These are phyloP conservation scores for Patiria miniata DNA, from an alignment of 35 echinoderm and acorn worm genomes.

Conservation along the genomic window DNA sequence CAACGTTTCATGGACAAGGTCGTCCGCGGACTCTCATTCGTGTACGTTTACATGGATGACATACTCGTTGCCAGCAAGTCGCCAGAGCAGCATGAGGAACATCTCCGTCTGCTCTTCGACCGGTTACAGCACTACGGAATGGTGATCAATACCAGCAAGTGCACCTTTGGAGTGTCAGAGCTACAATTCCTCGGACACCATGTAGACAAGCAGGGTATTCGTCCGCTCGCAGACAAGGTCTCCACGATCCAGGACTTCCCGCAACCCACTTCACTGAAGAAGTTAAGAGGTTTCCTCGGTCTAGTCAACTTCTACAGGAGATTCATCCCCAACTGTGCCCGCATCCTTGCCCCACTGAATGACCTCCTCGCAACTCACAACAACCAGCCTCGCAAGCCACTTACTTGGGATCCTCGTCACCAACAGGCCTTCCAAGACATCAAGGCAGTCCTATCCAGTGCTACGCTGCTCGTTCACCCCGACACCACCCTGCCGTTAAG, in stretches of 20 bases:
- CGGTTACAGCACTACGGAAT: constrained; percentile 23
- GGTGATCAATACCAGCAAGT: constrained; percentile 44
- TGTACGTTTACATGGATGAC: constrained; percentile 60
- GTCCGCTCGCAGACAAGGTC: constrained; percentile 33
- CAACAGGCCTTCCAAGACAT: too few species aligned
- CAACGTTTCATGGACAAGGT: constrained; percentile 69
- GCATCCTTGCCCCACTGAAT: too few species aligned
- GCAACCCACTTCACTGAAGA: too few species aligned
- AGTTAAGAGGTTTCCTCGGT: constrained; percentile 54
- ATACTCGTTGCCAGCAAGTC: constrained; percentile 34
- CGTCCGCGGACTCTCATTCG: constrained; percentile 32
- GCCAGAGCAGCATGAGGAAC: constrained; percentile 19
- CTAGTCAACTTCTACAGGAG: constrained; percentile 64
- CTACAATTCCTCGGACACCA: constrained; percentile 59
- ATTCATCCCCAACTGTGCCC: too few species aligned
- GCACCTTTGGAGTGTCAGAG: constrained; percentile 24
- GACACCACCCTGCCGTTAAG: too few species aligned
- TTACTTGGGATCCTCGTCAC: too few species aligned
- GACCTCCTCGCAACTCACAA: too few species aligned
- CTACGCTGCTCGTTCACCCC: too few species aligned
- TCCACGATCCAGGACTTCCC: constrained; percentile 47
- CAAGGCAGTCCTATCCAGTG: too few species aligned
- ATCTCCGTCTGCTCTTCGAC: constrained; percentile 27
- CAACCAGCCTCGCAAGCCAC: too few species aligned
- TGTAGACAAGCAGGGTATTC: constrained; percentile 19